phyloP scores from a whole-genome alignment of 2,113 vertebrate species.

The Labrus mixtus region DNA sequence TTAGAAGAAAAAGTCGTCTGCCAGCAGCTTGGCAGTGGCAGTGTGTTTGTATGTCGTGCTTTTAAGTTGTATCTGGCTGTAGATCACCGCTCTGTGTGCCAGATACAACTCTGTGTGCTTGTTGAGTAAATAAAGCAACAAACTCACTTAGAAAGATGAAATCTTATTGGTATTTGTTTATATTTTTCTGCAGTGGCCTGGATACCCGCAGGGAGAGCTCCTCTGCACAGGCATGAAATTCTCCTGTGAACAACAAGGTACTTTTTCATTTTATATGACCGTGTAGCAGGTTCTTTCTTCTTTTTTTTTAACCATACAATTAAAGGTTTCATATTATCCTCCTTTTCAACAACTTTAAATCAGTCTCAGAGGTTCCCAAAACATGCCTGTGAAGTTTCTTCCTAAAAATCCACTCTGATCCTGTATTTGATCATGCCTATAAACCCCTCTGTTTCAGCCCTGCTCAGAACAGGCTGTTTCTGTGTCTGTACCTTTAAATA shows the following conservation, averaged over 20 bases:
- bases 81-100: constrained; percentile 16
- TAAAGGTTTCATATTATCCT: too few relatives aligned
- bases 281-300: neutral
- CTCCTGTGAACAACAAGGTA: constrained; percentile 64
- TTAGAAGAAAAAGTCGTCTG: constrained; percentile 51
- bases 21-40: constrained; percentile 43
- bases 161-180: constrained; percentile 19
- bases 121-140: constrained; percentile 2
- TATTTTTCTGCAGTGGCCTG: constrained; percentile 63
- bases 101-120: neutral
- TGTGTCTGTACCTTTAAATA: too few relatives aligned
- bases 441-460: too few relatives aligned
- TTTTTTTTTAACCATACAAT: neutral
- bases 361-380: too few relatives aligned
- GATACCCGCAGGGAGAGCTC: constrained; percentile 78
- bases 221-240: constrained; percentile 63
- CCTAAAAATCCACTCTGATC: too few relatives aligned
- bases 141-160: neutral
- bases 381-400: too few relatives aligned
- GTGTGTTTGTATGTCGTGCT: constrained; percentile 14
- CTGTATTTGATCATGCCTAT: too few relatives aligned
- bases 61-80: constrained; percentile 34
- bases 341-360: too few relatives aligned
- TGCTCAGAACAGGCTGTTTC: too few relatives aligned
- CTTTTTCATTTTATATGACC: neutral